Base-by-base conservation (phyloP, 2,888 invertebrate species). In the Ectobius pallidus region DNA sequence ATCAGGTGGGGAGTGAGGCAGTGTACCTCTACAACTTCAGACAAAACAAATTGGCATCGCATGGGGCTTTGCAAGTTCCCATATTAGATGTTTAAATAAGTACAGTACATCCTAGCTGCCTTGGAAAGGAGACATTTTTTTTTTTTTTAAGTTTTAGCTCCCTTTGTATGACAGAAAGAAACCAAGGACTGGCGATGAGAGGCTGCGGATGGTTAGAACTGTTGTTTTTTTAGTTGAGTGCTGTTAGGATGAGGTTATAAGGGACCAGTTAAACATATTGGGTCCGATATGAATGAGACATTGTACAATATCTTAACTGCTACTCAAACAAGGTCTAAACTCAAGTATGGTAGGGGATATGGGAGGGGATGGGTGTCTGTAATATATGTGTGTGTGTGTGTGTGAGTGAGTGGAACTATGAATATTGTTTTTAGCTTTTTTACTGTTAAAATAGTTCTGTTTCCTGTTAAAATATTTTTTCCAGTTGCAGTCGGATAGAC, bases 1-100 rank as follows among this genome's bases (percentile, higher is more conserved):
- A 46, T 85, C 86, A 25, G 86, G 86, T 25, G 86, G 86, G 18
- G 86, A 86, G 79, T 86, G 83, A 84, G 7, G 39, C 14, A 30
- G 9, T 30, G 14, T n/a, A n/a, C n/a, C 58, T 27, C 14, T 7
- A 14, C 3, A 3, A 25, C 7, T 3, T 7, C 11, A 30, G n/a
- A 58, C 30, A 58, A 16, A 11, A n/a, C 14, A 30, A 27, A 58
- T 22, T 58, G 27, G 30, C 32, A 58, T 58, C n/a, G n/a, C 30
- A 16, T 25, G 58, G 58, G n/a, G 1, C 30, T 0, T 14, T n/a
- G 3, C 9, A 16, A 58, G 27, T 6, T 30, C 58, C 58, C 58
- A 30, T 4, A 22, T n/a, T 58, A 58, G 58, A 58, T 30, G 58
- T 58, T 58, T 16, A 30, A 16, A 25, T 30, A 14, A 14, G 52